A percentile compares a stretch with the other conserved stretches of the same genome.
phyloP scores from a whole-genome alignment of 1,140 invertebrate species.

The Orchestia grillus region DNA sequence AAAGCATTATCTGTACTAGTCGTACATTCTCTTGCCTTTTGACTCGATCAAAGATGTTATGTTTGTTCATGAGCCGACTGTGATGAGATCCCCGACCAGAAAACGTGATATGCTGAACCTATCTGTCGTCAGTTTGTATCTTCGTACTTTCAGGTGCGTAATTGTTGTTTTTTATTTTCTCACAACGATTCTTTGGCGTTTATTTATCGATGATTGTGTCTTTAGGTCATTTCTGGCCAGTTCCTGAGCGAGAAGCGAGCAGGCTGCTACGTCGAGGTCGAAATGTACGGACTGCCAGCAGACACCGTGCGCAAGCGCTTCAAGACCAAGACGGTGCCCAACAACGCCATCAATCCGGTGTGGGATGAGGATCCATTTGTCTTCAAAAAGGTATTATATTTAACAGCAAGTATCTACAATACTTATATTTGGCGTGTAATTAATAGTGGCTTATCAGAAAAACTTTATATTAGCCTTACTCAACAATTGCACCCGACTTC shows the following conservation, averaged over 20 bases:
- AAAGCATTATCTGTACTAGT: no score
- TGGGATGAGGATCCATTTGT: slow-evolving; percentile 98
- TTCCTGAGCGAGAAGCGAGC: slow-evolving; percentile 96
- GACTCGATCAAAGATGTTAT: background rate
- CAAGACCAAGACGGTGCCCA: slow-evolving; percentile 91
- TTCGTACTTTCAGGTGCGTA: background rate
- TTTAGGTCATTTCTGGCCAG: slow-evolving; percentile 83
- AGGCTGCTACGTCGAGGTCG: slow-evolving; percentile 98
- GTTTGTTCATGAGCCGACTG: background rate
- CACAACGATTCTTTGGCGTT: background rate
- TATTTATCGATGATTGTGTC: slow-evolving; percentile 29
- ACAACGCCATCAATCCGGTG: slow-evolving; percentile 96
- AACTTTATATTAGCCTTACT: background rate
- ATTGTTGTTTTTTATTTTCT: background rate
- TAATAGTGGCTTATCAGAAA: background rate
- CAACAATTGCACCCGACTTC: background rate
- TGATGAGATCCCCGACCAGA: no score
- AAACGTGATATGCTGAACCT: no score
- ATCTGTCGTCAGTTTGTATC: no score
- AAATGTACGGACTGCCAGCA: slow-evolving; percentile 98
- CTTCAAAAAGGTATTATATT: slow-evolving; percentile 88
- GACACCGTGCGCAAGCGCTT: slow-evolving; percentile 98
- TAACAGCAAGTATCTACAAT: background rate
- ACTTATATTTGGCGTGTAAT: background rate
- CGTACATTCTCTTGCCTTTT: no score